phyloP scores from a whole-genome alignment of 2,113 vertebrate genomes.

The Mormyrus iriodes region DNA sequence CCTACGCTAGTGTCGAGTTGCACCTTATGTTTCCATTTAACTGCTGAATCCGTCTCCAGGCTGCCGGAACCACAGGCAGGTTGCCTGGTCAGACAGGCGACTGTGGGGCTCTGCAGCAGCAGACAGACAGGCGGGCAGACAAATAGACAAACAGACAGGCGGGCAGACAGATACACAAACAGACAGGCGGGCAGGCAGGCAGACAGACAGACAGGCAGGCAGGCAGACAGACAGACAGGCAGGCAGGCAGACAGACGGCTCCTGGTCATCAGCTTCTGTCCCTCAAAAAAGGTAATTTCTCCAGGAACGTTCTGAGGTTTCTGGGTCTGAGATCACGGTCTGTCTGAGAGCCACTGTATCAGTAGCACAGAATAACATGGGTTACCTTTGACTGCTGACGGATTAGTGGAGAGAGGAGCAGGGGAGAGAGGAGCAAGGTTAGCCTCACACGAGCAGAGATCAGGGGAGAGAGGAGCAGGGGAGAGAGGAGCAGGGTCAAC shows the following conservation, averaged over 20 bases:
- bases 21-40: conserved; percentile 22
- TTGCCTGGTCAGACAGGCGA: not conserved
- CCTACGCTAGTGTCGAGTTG: conserved; percentile 7
- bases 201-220: too few species aligned
- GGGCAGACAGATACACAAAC: not conserved
- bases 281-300: not conserved
- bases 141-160: not conserved
- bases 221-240: too few species aligned
- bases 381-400: not conserved
- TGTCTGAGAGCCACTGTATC: not conserved
- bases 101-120: not conserved
- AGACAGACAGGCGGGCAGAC: not conserved
- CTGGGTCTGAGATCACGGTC: not conserved
- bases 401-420: not conserved
- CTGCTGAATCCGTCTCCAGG: not conserved
- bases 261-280: not conserved
- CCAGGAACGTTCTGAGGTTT: not conserved
- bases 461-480: not conserved
- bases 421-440: too few species aligned
- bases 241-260: not conserved
- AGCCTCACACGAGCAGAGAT: too few species aligned
- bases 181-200: too few species aligned
- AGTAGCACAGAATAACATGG: not conserved
- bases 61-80: not conserved
- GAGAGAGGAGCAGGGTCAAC: not conserved